Evolutionary conservation across 2,888 invertebrate species (phyloP), one percentile per base, ranked within the genome.

Genomic region (Selenia dentaria): DNA sequence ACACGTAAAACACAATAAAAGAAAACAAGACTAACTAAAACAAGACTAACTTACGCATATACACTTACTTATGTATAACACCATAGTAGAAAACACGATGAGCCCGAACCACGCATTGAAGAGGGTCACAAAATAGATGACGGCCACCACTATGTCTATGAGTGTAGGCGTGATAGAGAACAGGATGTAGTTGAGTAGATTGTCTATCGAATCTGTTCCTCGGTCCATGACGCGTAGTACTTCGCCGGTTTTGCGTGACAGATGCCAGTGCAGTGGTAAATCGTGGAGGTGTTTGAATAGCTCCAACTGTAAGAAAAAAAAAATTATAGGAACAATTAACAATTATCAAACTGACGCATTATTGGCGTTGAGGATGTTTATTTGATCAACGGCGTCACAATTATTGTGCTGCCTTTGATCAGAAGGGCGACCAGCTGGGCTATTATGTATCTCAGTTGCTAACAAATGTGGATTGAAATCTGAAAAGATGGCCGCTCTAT

Each of bases 51-150:
- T n/a, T n/a, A n/a, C n/a, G n/a, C n/a, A n/a, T n/a, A n/a, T n/a
- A 39, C 49, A 92, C 94, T 93, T 88, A 98, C 98, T 92, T 65
- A 99, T 95, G 82, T 99, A 99, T 6, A 98, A 78, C 35, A 93
- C 79, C 99, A 99, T 99, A 1, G 99, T 98, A 4, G 94, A 71
- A 68, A 99, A 98, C 0, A 99, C 97, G 59, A 99, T 98, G 10
- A 99, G 82, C 0, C 98, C 99, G 80, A 99, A 99, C 95, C 97
- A 98, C 53, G 92, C 93, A 73, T 98, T 98, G 83, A 99, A 99
- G 6, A 94, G 93, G 2, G 94, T 91, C 9, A 98, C 89, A 70
- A 99, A 99, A 80, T 94, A 99, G 1, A 96, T 84, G 10, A 99
- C 94, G 1, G 99, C 99, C 1, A 99, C 93, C 0, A 97, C 32